These are phyloP conservation scores for Drosophila albomicans DNA, from an alignment of 1,140 invertebrate species.

Conservation along the genomic window DNA sequence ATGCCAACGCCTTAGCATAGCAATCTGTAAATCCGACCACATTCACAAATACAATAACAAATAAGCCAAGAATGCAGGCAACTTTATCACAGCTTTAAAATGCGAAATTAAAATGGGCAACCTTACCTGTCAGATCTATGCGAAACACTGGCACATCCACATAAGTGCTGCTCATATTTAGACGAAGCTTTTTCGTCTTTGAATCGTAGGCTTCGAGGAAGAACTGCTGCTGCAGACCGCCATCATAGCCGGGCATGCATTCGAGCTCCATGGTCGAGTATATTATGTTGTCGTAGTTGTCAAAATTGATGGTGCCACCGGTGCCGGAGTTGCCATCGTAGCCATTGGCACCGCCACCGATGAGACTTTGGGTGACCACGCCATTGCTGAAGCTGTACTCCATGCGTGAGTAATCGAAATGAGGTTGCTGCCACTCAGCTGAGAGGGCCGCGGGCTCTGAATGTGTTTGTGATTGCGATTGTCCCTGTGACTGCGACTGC, in stretches of 20 bases:
- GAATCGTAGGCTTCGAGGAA: constrained; percentile 92
- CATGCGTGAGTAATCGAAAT: constrained; percentile 84
- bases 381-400: constrained; percentile 83
- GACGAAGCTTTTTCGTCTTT: constrained; percentile 88
- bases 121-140: constrained; percentile 86
- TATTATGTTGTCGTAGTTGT: constrained; percentile 84
- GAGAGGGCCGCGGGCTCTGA: constrained; percentile 22
- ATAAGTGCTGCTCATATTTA: constrained; percentile 87
- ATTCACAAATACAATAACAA: constrained; percentile 78
- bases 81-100: background rate
- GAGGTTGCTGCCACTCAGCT: constrained; percentile 72
- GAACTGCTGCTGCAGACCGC: constrained; percentile 93
- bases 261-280: constrained; percentile 84
- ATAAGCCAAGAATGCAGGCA: constrained; percentile 53
- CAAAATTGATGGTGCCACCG: constrained; percentile 80
- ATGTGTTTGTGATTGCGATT: constrained; percentile 12
- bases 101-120: background rate
- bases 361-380: constrained; percentile 76
- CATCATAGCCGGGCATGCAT: constrained; percentile 89
- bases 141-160: constrained; percentile 89
- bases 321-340: constrained; percentile 51
- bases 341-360: constrained; percentile 54
- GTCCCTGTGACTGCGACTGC: constrained; percentile 19
- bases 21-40: constrained; percentile 73
- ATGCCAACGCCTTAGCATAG: constrained; percentile 52